A percentile compares a stretch with the other conserved stretches of the same genome.
These are phyloP conservation scores for Otis tarda DNA, from an alignment of 2,113 vertebrate genomes.

Conservation along the genomic window DNA sequence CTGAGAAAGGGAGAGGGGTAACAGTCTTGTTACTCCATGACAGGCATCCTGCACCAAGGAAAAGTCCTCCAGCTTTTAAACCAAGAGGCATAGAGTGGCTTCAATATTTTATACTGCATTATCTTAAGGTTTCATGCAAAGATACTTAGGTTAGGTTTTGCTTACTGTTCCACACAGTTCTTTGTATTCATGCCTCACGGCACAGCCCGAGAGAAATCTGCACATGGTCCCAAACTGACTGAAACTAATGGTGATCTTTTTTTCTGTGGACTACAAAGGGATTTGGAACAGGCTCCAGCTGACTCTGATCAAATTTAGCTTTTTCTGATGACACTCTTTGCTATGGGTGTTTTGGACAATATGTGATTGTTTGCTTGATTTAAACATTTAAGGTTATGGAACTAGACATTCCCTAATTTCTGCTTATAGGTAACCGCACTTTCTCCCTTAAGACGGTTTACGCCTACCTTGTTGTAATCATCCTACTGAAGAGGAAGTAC, in stretches of 20 bases:
- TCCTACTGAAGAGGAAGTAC: not conserved
- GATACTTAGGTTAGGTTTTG: not conserved
- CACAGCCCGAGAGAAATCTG: not conserved
- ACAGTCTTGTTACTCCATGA: not conserved
- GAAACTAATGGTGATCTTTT: not conserved
- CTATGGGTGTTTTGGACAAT: not conserved
- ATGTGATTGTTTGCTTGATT: not conserved
- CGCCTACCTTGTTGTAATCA: not conserved
- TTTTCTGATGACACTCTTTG: not conserved
- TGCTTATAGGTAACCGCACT: not conserved
- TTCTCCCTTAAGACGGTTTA: not conserved
- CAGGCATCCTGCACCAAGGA: not conserved
- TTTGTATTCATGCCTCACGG: not conserved
- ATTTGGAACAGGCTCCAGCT: not conserved
- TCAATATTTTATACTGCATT: not conserved
- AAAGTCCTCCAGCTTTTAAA: not conserved
- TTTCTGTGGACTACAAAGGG: not conserved
- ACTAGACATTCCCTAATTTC: not conserved
- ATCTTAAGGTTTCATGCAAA: not conserved
- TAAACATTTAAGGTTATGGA: not conserved
- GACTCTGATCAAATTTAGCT: not conserved
- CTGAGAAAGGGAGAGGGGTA: not conserved
- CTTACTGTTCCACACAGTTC: not conserved
- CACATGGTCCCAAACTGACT: not conserved
- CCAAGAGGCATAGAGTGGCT: not conserved